phyloP scores from a whole-genome alignment of 2,113 vertebrate genomes.

The Casuarius casuarius region DNA sequence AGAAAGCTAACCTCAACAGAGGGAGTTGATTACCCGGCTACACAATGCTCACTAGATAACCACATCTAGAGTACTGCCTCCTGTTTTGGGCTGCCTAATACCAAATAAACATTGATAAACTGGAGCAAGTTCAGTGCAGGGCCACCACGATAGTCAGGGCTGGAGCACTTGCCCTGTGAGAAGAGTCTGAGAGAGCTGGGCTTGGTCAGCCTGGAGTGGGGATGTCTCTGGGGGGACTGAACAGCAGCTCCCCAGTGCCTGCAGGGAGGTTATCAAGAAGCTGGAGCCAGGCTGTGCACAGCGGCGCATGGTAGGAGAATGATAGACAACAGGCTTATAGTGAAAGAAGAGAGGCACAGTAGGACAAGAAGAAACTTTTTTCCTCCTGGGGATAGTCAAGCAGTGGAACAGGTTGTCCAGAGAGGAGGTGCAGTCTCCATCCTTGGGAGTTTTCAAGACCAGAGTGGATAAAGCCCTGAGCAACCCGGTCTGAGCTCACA shows the following conservation, averaged over 20 bases:
- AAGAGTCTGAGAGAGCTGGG: neutral
- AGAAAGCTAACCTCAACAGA: neutral
- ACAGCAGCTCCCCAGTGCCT: neutral
- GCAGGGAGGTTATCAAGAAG: neutral
- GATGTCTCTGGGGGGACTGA: neutral
- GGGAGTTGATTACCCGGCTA: rapidly evolving
- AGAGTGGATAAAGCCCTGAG: neutral
- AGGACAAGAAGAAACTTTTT: neutral
- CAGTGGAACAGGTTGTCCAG: neutral
- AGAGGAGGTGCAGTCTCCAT: neutral
- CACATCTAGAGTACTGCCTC: neutral
- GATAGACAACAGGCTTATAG: neutral
- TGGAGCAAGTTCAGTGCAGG: neutral
- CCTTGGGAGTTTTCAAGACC: neutral
- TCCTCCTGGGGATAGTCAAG: neutral
- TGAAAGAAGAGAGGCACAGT: neutral
- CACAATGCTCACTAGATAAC: neutral
- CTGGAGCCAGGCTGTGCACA: neutral
- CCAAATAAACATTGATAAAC: neutral
- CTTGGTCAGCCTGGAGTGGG: neutral
- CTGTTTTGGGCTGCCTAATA: rapidly evolving
- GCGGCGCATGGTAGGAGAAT: neutral
- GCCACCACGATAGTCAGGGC: too few species aligned
- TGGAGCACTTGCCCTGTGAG: neutral
- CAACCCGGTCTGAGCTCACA: neutral